Evolutionary conservation across 1,140 invertebrate genomes (phyloP), one percentile per base, ranked within the genome.

Genomic region (Drosophila asahinai): DNA sequence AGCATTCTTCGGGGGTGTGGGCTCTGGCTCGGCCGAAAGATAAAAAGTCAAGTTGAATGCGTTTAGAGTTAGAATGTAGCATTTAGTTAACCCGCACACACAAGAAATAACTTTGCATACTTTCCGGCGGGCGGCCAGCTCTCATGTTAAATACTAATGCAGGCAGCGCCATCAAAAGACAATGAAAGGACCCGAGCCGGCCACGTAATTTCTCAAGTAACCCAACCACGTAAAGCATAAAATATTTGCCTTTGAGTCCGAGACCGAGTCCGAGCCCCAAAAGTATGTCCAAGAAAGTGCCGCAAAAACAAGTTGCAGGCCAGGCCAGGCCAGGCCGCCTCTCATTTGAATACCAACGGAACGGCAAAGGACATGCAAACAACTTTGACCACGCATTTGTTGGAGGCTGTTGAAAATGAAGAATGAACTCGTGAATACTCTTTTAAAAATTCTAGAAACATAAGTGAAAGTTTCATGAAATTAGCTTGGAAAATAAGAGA

Each of bases 171-270:
- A 81, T 86, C 65, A 62, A 77, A 58, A 64, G 63, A 76, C 61
- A 57, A 65, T 72, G 67, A 62, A 65, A 63, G 17, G 11, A 40
- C 17, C 17, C 36, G 49, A 67, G 68, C 58, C 68, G 80, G 80
- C 86, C 86, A 89, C 86, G 86, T 89, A 89, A 89, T 89, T 89
- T 89, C 86, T 89, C 86, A 90, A 89, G 76, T 83, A 84, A 87
- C 84, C 84, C 81, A 84, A 89, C 86, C 86, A 89, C 86, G 86
- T 89, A 89, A 89, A 90, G 81, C 86, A 89, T 89, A 89, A 89
- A 89, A 89, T 89, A 89, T 90, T 89, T 90, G 67, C 78, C 58
- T 71, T 71, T 77, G 71, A 82, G 73, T 30, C 58, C 22, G 47
- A 17, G 48, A 6, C 27, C 27, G 27, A 17, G 48, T 30, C 27